Evolutionary conservation across 1,140 invertebrate species (phyloP), one percentile per base, ranked within the genome.

Genomic region (Macrocentrus cingulum): DNA sequence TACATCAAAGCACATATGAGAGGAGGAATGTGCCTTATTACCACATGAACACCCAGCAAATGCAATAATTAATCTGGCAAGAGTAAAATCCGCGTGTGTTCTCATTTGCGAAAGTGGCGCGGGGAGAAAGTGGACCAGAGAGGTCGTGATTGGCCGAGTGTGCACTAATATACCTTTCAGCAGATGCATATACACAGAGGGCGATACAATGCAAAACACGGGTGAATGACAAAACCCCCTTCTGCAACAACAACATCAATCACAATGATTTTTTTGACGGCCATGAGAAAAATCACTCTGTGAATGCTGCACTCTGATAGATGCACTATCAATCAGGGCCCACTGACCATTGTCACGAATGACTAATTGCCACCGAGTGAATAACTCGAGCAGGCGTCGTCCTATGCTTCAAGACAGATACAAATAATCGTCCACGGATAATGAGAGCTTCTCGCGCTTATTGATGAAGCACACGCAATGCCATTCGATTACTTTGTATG

Each of bases 321-420:
- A 44, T 46, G 59, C 49, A 52, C 66, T 66, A 71, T 71, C 66
- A 64, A 70, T 71, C 69, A 71, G 64, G 15, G 6, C 11, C 46
- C 50, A n/a, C 48, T 55, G 49, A 49, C 59, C 59, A 67, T 70
- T 69, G 68, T 67, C 60, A 61, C 62, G 57, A 63, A 64, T 70
- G 69, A 71, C 66, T 71, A 70, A 71, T 69, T 69, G 61, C 62
- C 42, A 50, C 50, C 42, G 61, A 58, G 60, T 49, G 59, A 62
- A 62, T 50, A 45, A 57, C 8, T 57, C n/a, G 42, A 44, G 18
- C 22, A 52, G 29, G 39, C 51, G 42, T 46, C 29, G n/a, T 25
- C 20, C 42, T 18, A 41, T n/a, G 23, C 16, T 20, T 53, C 36
- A 51, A 22, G 53, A 56, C 53, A 32, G 18, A 36, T 46, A 46